Base-by-base conservation (phyloP, 2,113 vertebrate species). In the Castor canadensis region DNA sequence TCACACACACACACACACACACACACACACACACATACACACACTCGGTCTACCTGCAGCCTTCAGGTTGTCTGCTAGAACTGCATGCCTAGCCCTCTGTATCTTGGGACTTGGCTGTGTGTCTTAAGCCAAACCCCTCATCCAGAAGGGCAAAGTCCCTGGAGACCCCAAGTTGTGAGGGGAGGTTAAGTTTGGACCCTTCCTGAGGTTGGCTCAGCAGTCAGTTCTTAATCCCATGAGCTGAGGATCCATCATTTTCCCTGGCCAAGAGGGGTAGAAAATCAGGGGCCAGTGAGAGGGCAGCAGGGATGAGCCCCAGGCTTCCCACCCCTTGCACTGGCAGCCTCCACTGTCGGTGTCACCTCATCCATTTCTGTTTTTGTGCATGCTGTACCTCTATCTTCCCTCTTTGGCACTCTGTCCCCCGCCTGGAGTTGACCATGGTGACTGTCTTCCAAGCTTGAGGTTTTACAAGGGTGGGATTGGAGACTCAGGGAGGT, bases 401-500 rank as follows among this genome's bases (percentile, higher is more conserved):
- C 76, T 66, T 26, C 30, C 28, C 1, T 45, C 5, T 13, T 15
- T 28, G 54, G 49, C 67, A 52, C 87, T 58, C n/a, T 0, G 7
- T 69, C 52, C n/a, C 24, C 12, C 54, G 2, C 19, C 64, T 1
- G 38, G 9, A 12, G 40, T 24, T 1, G 24, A 12, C 2, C n/a
- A 9, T 47, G 45, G 38, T 30, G 0, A 16, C 4, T 30, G 1
- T 4, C 17, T 35, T 32, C 67, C 47, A 4, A 38, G 56, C 38
- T 22, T 2, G 8, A 6, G 56, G 8, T 16, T 45, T n/a, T 13
- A 3, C 3, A 1, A 2, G 1, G 2, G 1, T 0, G 1, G 19
- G 15, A 6, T 1, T 0, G 0, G 3, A 43, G 38, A 3, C 45
- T 19, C 11, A 4, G 6, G 0, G 0, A 11, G 87, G 4, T 8